Percentiles rank a stretch among this genome's conserved stretches.
phyloP scores from a whole-genome alignment of 2,113 vertebrate species.

The Cottus gobio region DNA sequence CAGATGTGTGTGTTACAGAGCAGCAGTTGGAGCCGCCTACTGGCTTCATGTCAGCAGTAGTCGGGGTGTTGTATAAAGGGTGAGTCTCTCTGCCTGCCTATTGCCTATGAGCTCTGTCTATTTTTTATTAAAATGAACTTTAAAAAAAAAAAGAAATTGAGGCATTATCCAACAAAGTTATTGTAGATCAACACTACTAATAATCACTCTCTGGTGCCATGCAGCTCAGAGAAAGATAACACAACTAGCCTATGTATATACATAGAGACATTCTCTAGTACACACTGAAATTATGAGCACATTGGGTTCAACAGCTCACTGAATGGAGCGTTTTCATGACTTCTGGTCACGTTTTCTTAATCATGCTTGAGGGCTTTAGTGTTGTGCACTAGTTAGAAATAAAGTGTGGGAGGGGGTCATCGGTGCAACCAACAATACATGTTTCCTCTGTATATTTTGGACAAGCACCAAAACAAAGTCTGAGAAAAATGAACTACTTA shows the following conservation, averaged over 20 bases:
- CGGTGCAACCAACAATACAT: not conserved
- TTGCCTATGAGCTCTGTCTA: not conserved
- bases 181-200: too few species aligned
- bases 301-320: not conserved
- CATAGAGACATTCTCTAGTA: not conserved
- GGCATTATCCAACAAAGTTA: not conserved
- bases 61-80: slow-evolving; percentile 69
- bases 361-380: not conserved
- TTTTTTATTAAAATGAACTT: too few species aligned
- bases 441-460: slow-evolving; percentile 52
- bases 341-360: slow-evolving; percentile 2
- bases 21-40: slow-evolving; percentile 45
- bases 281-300: not conserved
- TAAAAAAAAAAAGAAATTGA: too few species aligned
- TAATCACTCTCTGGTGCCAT: slow-evolving; percentile 12
- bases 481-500: slow-evolving; percentile 32
- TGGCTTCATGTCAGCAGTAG: slow-evolving; percentile 67
- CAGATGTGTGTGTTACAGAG: slow-evolving; percentile 56
- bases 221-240: not conserved
- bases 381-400: not conserved
- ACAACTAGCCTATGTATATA: not conserved
- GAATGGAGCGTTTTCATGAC: not conserved
- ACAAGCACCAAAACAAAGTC: slow-evolving; percentile 69
- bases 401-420: slow-evolving; percentile 1
- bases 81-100: slow-evolving; percentile 61